Evolutionary conservation across 2,113 vertebrate species (phyloP).

Genomic region (Sakesphorus luctuosus): DNA sequence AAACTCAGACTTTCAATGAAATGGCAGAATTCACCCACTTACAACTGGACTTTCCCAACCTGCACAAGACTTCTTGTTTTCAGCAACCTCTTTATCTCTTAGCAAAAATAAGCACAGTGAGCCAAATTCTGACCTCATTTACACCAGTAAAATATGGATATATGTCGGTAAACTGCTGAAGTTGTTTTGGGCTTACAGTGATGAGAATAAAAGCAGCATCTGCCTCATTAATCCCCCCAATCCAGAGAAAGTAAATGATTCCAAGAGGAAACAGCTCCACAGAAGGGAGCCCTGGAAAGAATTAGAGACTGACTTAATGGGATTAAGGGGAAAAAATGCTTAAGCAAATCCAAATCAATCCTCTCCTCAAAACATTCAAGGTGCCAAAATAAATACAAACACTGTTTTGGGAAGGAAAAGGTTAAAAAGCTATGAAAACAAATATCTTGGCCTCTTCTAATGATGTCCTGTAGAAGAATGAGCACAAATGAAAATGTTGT

Average conservation of each 20-base stretch:
- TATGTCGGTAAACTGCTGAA: slow-evolving; percentile 34
- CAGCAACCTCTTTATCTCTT: not conserved
- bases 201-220: slow-evolving; percentile 66
- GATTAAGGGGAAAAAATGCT: slow-evolving; percentile 68
- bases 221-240: slow-evolving; percentile 62
- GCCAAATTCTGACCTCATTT: slow-evolving; percentile 49
- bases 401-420: slow-evolving; percentile 71
- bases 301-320: slow-evolving; percentile 71
- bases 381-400: slow-evolving; percentile 68
- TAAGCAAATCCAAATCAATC: slow-evolving; percentile 54
- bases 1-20: not conserved
- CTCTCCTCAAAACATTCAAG: slow-evolving; percentile 13
- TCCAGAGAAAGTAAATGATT: slow-evolving; percentile 66
- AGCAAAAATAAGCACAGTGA: slow-evolving; percentile 15
- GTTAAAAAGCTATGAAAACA: slow-evolving; percentile 76
- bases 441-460: slow-evolving; percentile 35
- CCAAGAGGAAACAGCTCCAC: slow-evolving; percentile 74
- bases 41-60: not conserved
- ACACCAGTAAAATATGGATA: slow-evolving; percentile 28
- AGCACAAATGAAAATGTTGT: not conserved
- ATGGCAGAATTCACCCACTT: not conserved
- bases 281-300: slow-evolving; percentile 75
- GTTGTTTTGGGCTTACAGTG: slow-evolving; percentile 55
- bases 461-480: slow-evolving; percentile 8
- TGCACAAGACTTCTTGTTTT: not conserved